A percentile compares a stretch with the other conserved stretches of the same genome.
Conservation (phyloP, 1,140 invertebrate species). For the Acromyrmex heyeri region DNA sequence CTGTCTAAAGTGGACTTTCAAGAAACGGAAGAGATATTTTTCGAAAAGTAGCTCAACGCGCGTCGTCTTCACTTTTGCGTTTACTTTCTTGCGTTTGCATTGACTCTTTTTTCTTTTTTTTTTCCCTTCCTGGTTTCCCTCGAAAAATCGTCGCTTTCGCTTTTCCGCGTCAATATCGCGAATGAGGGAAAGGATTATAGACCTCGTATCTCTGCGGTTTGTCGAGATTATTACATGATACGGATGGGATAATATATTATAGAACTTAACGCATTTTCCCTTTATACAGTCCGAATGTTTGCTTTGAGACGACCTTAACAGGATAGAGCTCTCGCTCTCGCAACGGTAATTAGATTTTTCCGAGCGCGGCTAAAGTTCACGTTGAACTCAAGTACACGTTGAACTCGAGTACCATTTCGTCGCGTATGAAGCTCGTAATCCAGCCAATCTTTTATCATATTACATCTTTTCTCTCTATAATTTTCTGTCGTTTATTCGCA, state of each 20-base stretch:
- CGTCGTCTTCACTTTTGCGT: constrained; percentile 10
- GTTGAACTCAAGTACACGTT: background rate
- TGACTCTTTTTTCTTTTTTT: background rate
- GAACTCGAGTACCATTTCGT: background rate
- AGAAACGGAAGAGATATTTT: background rate
- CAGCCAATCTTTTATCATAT: background rate
- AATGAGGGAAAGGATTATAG: background rate
- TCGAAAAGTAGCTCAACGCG: background rate
- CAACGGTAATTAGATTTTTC: constrained; percentile 64
- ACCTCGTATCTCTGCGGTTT: constrained; percentile 40
- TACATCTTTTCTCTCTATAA: background rate
- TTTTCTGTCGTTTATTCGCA: background rate
- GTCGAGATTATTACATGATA: background rate
- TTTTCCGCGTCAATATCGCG: background rate
- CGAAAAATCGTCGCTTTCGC: constrained; percentile 31
- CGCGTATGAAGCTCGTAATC: background rate
- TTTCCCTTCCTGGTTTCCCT: background rate
- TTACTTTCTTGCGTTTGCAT: constrained; percentile 23
- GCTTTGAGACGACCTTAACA: background rate
- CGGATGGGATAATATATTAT: constrained; percentile 21
- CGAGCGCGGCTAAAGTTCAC: background rate
- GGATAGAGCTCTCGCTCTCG: constrained; percentile 34
- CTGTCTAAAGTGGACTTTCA: background rate
- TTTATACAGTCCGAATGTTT: background rate
- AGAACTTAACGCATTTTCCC: background rate